These are phyloP conservation scores for Ctena decussata DNA, from an alignment of 2,888 invertebrate genomes.

Conservation along the genomic window DNA sequence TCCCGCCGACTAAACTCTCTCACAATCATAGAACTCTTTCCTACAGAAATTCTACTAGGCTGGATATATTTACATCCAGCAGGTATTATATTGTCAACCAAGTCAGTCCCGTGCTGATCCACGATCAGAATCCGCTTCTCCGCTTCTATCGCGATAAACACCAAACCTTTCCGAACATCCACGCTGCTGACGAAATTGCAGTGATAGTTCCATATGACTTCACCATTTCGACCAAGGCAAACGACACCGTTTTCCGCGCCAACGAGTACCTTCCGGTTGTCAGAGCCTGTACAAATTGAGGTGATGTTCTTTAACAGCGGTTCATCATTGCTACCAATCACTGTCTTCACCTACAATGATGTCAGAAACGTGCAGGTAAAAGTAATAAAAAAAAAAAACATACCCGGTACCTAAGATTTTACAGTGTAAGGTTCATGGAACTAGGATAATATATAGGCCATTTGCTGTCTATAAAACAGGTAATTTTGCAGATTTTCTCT, in stretches of 20 bases:
- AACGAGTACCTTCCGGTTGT: conserved; percentile 54
- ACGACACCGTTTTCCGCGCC: conserved; percentile 53
- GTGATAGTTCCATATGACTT: conserved; percentile 59
- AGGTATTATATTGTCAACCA: conserved; percentile 62
- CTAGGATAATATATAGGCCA: too few relatives aligned
- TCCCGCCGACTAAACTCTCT: conserved; percentile 55
- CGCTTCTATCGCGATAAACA: conserved; percentile 54
- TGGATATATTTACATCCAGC: conserved; percentile 38
- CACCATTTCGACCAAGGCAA: conserved; percentile 59
- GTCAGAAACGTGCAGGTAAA: too few relatives aligned
- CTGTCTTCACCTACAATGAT: conserved; percentile 67
- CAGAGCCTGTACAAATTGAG: conserved; percentile 61
- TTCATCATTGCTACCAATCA: conserved; percentile 64
- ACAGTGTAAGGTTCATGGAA: too few relatives aligned
- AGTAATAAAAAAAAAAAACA: too few relatives aligned
- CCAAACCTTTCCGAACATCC: conserved; percentile 49
- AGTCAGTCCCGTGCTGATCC: conserved; percentile 57
- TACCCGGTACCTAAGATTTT: too few relatives aligned
- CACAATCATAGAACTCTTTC: conserved; percentile 51
- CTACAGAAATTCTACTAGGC: conserved; percentile 55
- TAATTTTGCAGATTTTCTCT: too few relatives aligned
- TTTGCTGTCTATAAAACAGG: too few relatives aligned
- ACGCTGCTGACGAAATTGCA: conserved; percentile 48
- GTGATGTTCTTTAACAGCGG: conserved; percentile 50
- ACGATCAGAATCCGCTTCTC: conserved; percentile 51